Percentiles rank a stretch among this genome's conserved stretches.
phyloP scores from a whole-genome alignment of 2,888 invertebrate genomes.

The Acleris holmiana region DNA sequence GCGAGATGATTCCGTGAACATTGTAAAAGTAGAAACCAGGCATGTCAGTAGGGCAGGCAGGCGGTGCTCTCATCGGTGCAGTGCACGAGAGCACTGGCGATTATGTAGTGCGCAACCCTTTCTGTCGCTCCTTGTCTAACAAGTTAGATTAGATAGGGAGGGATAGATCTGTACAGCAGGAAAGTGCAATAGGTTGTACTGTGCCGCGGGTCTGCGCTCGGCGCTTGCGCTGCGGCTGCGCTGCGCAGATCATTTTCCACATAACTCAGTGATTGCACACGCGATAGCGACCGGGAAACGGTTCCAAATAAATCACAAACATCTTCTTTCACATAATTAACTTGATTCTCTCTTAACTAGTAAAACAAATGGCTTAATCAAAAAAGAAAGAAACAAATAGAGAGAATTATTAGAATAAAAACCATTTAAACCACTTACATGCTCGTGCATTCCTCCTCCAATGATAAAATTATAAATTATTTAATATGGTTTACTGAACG shows the following conservation, averaged over 20 bases:
- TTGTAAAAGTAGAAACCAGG: slow-evolving; percentile 61
- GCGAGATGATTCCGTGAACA: slow-evolving; percentile 8
- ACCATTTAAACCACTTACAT: no score
- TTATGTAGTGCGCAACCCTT: slow-evolving; percentile 31
- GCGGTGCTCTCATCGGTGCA: slow-evolving; percentile 43
- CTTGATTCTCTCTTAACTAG: no score
- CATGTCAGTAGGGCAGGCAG: slow-evolving; percentile 59
- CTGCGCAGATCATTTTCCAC: slow-evolving; percentile 32
- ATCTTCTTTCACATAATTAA: background rate
- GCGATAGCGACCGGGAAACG: slow-evolving; percentile 30
- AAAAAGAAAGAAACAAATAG: no score
- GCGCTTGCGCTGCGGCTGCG: slow-evolving; percentile 17
- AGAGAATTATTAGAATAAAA: no score
- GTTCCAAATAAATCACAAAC: slow-evolving; percentile 10
- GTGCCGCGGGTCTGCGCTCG: slow-evolving; percentile 15
- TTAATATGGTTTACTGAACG: no score
- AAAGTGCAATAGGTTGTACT: slow-evolving; percentile 22
- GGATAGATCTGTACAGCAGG: slow-evolving; percentile 9
- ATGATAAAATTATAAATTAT: no score
- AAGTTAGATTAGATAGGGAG: slow-evolving; percentile 20
- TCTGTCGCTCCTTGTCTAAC: slow-evolving; percentile 20
- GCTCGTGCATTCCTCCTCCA: no score
- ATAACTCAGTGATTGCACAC: slow-evolving; percentile 36
- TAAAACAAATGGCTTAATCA: no score
- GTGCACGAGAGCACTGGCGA: slow-evolving; percentile 42